Base-by-base conservation (phyloP, 2,113 vertebrate species). In the Syngnathus typhle region DNA sequence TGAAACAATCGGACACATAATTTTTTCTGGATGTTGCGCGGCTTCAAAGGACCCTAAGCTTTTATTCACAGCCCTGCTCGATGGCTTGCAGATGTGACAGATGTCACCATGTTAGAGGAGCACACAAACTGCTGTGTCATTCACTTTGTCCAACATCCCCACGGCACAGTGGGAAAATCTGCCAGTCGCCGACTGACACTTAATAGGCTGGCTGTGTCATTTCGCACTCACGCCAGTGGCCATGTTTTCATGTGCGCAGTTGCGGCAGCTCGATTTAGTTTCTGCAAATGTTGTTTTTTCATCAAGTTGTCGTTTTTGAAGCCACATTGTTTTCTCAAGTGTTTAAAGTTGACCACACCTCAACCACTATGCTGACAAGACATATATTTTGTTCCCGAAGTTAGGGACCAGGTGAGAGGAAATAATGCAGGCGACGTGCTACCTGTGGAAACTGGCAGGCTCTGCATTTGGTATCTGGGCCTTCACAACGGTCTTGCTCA, bases 81-180 rank as follows among this genome's bases (percentile, higher is more conserved):
- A 60, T 60, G 23, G 54, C 43, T 65, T 65, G 36, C 65, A 71
- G 63, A 69, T 51, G 67, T 59, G 69, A 67, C 52, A 62, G 52
- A 67, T 64, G 59, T 67, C 66, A 60, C 23, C 38, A 56, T 72
- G 67, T 63, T 56, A 4, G 46, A 21, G 56, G 36, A 52, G 66
- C 70, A 58, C 71, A 68, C 64, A 69, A 74, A 43, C 39, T 72
- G 76, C 70, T 41, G 39, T 61, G 46, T 61, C 49, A 58, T 62
- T 66, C 55, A n/a, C 47, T 61, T 65, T 61, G 23, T 62, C 41
- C 43, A 43, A 43, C 39, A 37, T 23, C 55, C 39, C 67, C 44
- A 65, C 67, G 41, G 16, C 47, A 16, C 58, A 27, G 46, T 3
- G 21, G 27, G 60, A 54, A 65, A 65, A 38, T 38, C 47, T 11